phyloP scores from a whole-genome alignment of 2,888 invertebrate genomes.

The Brachyopa scutellaris region DNA sequence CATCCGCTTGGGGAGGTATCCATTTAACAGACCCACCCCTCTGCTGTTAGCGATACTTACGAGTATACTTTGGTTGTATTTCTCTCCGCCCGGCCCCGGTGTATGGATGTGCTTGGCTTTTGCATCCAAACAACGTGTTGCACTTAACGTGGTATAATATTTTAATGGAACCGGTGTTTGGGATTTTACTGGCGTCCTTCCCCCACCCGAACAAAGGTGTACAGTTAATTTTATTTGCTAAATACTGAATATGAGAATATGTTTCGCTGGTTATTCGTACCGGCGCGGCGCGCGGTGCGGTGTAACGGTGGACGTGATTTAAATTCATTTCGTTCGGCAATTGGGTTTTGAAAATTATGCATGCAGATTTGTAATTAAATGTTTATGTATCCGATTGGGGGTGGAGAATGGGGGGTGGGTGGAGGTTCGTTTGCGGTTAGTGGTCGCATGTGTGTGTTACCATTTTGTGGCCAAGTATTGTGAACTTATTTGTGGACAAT shows the following conservation, averaged over 20 bases:
- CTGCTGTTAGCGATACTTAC: background rate
- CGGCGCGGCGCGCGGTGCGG: background rate
- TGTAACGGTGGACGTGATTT: conserved; percentile 57
- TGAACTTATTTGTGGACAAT: conserved; percentile 59
- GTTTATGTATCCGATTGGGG: conserved; percentile 56
- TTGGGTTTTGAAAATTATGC: conserved; percentile 72
- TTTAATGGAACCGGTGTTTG: conserved; percentile 64
- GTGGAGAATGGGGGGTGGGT: background rate
- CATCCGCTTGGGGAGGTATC: conserved; percentile 31
- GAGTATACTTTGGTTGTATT: conserved; percentile 24
- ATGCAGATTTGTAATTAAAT: conserved; percentile 71
- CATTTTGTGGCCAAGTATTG: conserved; percentile 54
- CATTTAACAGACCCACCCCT: conserved; percentile 15
- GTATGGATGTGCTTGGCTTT: conserved; percentile 15
- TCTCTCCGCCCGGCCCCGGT: background rate
- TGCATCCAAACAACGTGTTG: conserved; percentile 66
- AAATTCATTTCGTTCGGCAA: conserved; percentile 72
- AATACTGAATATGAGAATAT: conserved; percentile 68
- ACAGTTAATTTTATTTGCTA: conserved; percentile 69
- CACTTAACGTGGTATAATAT: conserved; percentile 57
- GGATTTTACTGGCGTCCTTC: conserved; percentile 2
- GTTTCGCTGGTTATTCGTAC: conserved; percentile 28
- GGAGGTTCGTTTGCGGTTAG: conserved; percentile 7
- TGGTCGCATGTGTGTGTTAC: conserved; percentile 27
- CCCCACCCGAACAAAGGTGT: conserved; percentile 2